Evolutionary conservation across 2,888 invertebrate species (phyloP).

Genomic region (Agonopterix arenella): DNA sequence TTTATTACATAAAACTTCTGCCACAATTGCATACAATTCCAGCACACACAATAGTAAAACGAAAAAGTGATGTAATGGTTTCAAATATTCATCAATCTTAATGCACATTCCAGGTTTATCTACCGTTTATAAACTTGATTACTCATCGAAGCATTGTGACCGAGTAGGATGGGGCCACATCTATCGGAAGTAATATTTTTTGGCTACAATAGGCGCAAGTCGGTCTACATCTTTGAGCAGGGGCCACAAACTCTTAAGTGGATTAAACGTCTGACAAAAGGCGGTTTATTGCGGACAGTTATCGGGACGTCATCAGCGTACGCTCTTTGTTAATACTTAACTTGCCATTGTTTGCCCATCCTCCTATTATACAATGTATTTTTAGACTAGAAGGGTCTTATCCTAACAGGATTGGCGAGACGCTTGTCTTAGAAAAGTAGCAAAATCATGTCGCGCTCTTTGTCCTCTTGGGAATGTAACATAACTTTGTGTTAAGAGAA

Average conservation of each 20-base stretch:
- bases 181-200: slow-evolving; percentile 50
- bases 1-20: too few species aligned
- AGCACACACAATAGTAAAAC: too few species aligned
- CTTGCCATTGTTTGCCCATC: slow-evolving; percentile 40
- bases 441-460: slow-evolving; percentile 23
- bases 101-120: too few species aligned
- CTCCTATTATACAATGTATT: slow-evolving; percentile 18
- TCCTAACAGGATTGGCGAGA: slow-evolving; percentile 21
- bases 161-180: slow-evolving; percentile 2
- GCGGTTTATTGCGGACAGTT: slow-evolving; percentile 49
- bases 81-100: too few species aligned
- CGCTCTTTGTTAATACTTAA: slow-evolving; percentile 39
- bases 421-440: slow-evolving; percentile 8
- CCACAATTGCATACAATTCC: too few species aligned
- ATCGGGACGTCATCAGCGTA: slow-evolving; percentile 36
- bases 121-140: slow-evolving; percentile 3
- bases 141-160: neutral
- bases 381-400: slow-evolving; percentile 17
- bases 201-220: slow-evolving; percentile 36
- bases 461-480: too few species aligned
- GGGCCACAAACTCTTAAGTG: slow-evolving; percentile 58
- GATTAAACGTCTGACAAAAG: slow-evolving; percentile 63
- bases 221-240: slow-evolving; percentile 37
- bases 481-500: too few species aligned
- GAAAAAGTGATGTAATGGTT: too few species aligned